Conservation (phyloP, 2,113 vertebrate genomes). For the Oryzias curvinotus region DNA sequence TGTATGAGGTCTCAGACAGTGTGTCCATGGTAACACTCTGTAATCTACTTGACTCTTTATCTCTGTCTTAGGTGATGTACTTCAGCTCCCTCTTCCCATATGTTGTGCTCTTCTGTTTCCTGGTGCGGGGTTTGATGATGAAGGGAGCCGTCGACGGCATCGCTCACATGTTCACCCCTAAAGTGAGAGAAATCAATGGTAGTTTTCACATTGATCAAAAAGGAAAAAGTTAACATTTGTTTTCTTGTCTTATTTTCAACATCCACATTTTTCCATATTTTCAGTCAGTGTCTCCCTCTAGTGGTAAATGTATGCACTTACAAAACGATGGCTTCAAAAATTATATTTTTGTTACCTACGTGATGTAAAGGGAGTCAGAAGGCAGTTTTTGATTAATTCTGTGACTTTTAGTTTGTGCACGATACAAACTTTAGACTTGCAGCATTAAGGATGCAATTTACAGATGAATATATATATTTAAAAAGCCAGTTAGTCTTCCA, state of each 20-base stretch:
- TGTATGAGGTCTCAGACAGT: constrained; percentile 42
- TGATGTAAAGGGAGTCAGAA: no score
- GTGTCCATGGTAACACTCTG: constrained; percentile 59
- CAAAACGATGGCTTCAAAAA: background rate
- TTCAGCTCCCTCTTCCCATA: constrained; percentile 99
- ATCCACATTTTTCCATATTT: background rate
- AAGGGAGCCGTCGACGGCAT: constrained; percentile 93
- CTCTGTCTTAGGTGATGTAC: constrained; percentile 91
- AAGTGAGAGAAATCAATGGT: constrained; percentile 77
- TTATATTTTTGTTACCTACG: no score
- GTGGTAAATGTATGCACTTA: constrained; percentile 30
- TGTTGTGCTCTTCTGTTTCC: constrained; percentile 95
- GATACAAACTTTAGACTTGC: no score
- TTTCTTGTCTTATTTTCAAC: background rate
- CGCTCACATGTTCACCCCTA: constrained; percentile 97
- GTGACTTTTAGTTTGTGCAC: background rate
- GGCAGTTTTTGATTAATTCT: no score
- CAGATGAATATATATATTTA: no score
- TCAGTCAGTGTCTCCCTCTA: constrained; percentile 53
- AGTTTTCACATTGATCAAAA: accelerated
- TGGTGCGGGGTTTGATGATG: constrained; percentile 90
- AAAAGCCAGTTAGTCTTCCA: no score
- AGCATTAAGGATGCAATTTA: no score
- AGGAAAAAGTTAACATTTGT: no score
- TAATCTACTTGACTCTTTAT: constrained; percentile 27